Percentiles rank a stretch among this genome's conserved stretches.
Conservation (phyloP, 2,888 invertebrate species). For the Psylliodes chrysocephalus region DNA sequence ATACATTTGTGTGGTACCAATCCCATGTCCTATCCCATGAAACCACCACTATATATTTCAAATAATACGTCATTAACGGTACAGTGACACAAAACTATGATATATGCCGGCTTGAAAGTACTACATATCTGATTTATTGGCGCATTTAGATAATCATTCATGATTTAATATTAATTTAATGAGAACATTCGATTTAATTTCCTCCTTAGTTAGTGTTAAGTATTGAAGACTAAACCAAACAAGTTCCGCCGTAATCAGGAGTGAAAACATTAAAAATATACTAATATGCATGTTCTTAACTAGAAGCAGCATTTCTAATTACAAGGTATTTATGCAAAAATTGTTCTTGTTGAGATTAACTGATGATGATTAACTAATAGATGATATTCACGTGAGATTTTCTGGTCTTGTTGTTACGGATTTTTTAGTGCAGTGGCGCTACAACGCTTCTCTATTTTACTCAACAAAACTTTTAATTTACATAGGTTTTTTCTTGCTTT, state of each 20-base stretch:
- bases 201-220: neutral
- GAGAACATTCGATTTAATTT: constrained; percentile 1
- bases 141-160: constrained; percentile 1
- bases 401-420: too few relatives aligned
- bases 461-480: too few relatives aligned
- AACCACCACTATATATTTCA: neutral
- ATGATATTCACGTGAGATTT: neutral
- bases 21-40: neutral
- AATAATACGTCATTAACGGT: constrained; percentile 2
- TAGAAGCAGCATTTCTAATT: neutral
- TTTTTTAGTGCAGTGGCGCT: too few relatives aligned
- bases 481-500: too few relatives aligned
- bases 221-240: neutral
- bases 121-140: constrained; percentile 2
- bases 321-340: neutral
- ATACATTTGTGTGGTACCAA: neutral
- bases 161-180: constrained; percentile 5
- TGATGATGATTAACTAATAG: neutral
- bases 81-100: constrained; percentile 1
- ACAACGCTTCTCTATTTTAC: too few relatives aligned
- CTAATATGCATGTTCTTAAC: neutral
- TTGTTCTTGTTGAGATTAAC: neutral
- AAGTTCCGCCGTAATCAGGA: neutral
- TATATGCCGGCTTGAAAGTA: neutral
- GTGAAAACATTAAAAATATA: neutral